Percentiles rank a stretch among this genome's conserved stretches.
These are phyloP conservation scores for Bubo scandiacus DNA, from an alignment of 2,113 vertebrate genomes.

Conservation along the genomic window DNA sequence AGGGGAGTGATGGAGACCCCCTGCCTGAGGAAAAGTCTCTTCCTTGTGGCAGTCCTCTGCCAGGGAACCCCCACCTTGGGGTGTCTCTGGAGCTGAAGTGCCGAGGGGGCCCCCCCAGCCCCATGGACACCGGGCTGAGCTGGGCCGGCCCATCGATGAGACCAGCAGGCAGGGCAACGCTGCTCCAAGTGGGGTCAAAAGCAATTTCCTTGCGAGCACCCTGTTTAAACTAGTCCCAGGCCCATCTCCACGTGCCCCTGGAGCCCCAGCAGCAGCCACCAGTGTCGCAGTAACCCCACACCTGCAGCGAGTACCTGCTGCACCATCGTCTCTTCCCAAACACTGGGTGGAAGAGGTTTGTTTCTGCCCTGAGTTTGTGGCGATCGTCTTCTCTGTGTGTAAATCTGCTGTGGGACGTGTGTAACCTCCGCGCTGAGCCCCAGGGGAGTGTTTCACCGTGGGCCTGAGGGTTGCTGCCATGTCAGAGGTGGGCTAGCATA, in stretches of 20 bases:
- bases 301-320: neutral
- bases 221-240: rapidly evolving
- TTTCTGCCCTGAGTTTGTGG: neutral
- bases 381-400: rapidly evolving
- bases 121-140: rapidly evolving
- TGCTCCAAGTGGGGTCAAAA: rapidly evolving
- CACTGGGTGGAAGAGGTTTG: neutral
- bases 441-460: rapidly evolving
- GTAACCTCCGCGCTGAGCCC: neutral
- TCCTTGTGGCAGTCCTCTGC: rapidly evolving
- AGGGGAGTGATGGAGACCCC: rapidly evolving
- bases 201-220: rapidly evolving
- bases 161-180: neutral
- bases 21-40: neutral
- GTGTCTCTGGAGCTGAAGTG: rapidly evolving
- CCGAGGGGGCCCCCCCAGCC: rapidly evolving
- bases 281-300: rapidly evolving
- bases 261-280: neutral
- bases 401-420: rapidly evolving
- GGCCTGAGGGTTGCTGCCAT: neutral
- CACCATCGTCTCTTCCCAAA: rapidly evolving
- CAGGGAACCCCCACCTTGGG: rapidly evolving
- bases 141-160: rapidly evolving
- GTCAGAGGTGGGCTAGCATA: neutral
- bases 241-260: rapidly evolving